These are phyloP conservation scores for Cyclopterus lumpus DNA, from an alignment of 2,797 vertebrate genomes.

Conservation along the genomic window DNA sequence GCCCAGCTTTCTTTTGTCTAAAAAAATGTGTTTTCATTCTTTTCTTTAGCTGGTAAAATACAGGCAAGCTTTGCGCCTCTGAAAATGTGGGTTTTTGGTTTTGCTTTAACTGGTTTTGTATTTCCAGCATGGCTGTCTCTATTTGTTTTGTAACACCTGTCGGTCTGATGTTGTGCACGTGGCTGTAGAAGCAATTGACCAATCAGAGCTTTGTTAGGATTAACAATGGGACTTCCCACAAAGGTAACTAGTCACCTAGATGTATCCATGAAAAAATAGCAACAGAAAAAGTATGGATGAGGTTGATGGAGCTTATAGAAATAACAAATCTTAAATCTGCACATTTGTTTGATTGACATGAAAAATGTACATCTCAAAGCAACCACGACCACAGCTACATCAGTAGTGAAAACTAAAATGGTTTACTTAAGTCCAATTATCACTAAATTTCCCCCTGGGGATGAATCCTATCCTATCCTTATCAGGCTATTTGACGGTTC, in stretches of 20 bases:
- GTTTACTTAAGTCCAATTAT: background rate
- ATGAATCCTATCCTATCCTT: no score
- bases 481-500: no score
- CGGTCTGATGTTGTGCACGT: background rate
- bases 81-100: background rate
- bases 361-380: background rate
- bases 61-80: background rate
- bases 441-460: no score
- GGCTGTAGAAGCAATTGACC: background rate
- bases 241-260: rapidly evolving
- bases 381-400: background rate
- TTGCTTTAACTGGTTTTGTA: background rate
- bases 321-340: constrained; percentile 6
- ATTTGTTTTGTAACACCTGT: background rate
- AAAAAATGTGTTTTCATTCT: background rate
- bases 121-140: constrained; percentile 10
- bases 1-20: background rate
- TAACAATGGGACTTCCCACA: background rate
- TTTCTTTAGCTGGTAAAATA: background rate
- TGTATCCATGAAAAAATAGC: background rate
- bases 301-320: background rate
- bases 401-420: background rate
- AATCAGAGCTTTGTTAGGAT: constrained; percentile 7
- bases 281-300: background rate
- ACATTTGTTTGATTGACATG: background rate